Evolutionary conservation across 1,140 invertebrate species (phyloP), one percentile per base, ranked within the genome.

Genomic region (Andricus grossulariae): DNA sequence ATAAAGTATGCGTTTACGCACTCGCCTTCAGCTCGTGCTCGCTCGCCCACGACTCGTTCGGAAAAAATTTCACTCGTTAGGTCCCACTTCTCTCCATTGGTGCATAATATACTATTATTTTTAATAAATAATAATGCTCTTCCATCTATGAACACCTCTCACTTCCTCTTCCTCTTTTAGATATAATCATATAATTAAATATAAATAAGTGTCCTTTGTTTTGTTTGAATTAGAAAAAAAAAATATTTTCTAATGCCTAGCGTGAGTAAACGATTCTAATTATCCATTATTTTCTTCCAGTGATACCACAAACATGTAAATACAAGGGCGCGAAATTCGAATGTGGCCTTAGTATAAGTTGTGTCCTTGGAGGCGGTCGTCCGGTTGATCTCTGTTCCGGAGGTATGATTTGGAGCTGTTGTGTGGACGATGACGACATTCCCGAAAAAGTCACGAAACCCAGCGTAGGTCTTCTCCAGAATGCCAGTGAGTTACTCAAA

Each of bases 371-470:
- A 15, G 97, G 97, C 10, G 96, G 96, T 15, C 94, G 96, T 77
- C 97, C 97, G 0, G 87, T 97, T 84, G 97, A 98, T 91, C 93
- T 98, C 0, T 98, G 97, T 89, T 97, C 96, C n/a, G 97, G 97
- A 60, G 97, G 97, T 39, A 94, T 97, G 92, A 96, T 98, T 79
- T 98, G 97, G 97, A 96, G 96, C 12, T 98, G 97, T 88, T 98
- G 97, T 87, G 95, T 98, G 0, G 96, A 97, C 87, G 93, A 95
- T 81, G 95, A 97, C 49, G 90, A 90, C 77, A 85, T 91, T 78
- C 84, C 89, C 52, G 89, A 94, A 84, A 88, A 94, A 91, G 75
- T 91, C 74, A 92, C 84, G 85, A 93, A 83, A 90, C 93, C 90
- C 78, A 92, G 57, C 90, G 86, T 91, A 88, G 88, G 92, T 91